Base-by-base conservation (phyloP, 2,888 invertebrate genomes). In the Acanthopleura granulata region DNA sequence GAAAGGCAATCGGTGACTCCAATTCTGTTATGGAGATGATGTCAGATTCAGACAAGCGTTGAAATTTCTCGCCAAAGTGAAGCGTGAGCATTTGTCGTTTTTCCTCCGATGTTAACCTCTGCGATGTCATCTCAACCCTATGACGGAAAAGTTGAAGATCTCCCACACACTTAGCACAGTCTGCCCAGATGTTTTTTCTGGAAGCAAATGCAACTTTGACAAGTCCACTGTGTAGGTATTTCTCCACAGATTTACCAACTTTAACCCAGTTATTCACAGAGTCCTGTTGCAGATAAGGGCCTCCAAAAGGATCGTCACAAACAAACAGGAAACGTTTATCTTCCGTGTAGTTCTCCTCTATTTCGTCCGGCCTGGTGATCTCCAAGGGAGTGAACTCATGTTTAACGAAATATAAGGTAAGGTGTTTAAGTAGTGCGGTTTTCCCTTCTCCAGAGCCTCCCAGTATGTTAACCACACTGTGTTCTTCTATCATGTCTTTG, bases 1-100 rank as follows among this genome's bases (percentile, higher is more conserved):
- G 57, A 22, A 57, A 57, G 57, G 57, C 57, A 57, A 57, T 57
- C n/a, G 57, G 57, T 57, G 18, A n/a, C 57, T 57, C 57, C 18
- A 57, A 12, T 12, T 57, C 57, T n/a, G 57, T 22, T 57, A 57
- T 57, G 12, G 57, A 18, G 22, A 22, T 22, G 18, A 57, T 57
- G 57, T 57, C 57, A 57, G n/a, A 3, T 18, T 57, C 57, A 22
- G 18, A 18, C 57, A 57, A 22, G n/a, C 22, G 1, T 12, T 3
- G 18, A 22, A 18, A 22, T 57, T 57, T 57, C 18, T 22, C 57
- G 6, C 12, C 57, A 12, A 57, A 57, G 12, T 57, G 57, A 18
- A n/a, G 18, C 22, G 6, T 18, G n/a, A 57, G 57, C 57, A 57
- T 57, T 22, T 18, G n/a, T 22, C 22, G 18, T 57, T 57, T 57